Conservation (phyloP, 2,797 vertebrate genomes). For the Falco naumanni region DNA sequence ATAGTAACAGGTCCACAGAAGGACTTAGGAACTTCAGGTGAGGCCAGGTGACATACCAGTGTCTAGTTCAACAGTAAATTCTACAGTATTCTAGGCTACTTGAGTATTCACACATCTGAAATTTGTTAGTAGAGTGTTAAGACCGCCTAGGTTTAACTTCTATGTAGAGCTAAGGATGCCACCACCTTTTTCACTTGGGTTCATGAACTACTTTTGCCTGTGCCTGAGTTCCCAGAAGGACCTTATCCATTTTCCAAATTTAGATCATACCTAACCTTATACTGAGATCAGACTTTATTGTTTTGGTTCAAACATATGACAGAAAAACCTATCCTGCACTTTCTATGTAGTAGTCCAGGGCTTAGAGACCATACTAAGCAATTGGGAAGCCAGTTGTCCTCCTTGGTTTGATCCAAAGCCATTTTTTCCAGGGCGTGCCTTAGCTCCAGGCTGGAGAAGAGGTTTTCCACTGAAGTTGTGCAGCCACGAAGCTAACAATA, state of each 20-base stretch:
- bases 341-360: not conserved
- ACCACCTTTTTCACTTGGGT: not conserved
- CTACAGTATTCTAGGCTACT: not conserved
- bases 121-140: not conserved
- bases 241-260: not conserved
- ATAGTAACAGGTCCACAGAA: not conserved
- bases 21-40: not conserved
- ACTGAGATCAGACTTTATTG: not conserved
- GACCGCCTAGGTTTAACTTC: not conserved
- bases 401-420: not conserved
- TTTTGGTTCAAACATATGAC: not conserved
- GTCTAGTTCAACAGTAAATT: not conserved
- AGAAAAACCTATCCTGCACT: not conserved
- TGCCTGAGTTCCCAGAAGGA: not conserved
- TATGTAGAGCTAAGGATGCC: not conserved
- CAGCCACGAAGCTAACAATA: not conserved
- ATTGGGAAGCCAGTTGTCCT: not conserved
- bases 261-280: not conserved
- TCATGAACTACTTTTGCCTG: not conserved
- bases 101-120: not conserved
- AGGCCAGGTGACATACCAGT: not conserved
- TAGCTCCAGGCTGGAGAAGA: not conserved
- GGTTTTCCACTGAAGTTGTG: not conserved
- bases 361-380: not conserved
- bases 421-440: not conserved